Conservation (phyloP, 2,888 invertebrate genomes). For the Boloria selene region DNA sequence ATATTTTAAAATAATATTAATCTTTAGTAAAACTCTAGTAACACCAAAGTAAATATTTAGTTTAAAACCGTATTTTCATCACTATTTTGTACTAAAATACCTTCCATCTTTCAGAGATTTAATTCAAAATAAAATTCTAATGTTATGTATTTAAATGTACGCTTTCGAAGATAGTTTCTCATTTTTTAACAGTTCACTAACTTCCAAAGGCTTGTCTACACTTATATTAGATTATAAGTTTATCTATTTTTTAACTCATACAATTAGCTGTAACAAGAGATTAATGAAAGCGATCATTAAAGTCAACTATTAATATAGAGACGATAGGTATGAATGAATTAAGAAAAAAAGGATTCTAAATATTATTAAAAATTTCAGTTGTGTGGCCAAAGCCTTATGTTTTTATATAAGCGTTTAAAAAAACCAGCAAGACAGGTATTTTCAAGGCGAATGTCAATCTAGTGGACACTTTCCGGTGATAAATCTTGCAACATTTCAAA, state of each 20-base stretch:
- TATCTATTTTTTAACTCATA: neutral
- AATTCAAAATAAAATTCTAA: constrained; percentile 19
- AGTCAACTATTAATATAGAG: too few relatives aligned
- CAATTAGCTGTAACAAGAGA: too few relatives aligned
- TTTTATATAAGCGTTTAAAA: constrained; percentile 27
- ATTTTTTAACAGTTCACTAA: constrained; percentile 18
- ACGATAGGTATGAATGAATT: too few relatives aligned
- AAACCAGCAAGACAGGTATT: constrained; percentile 38
- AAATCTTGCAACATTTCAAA: constrained; percentile 29
- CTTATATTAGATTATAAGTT: neutral
- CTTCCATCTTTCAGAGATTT: constrained; percentile 15
- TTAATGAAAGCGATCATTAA: too few relatives aligned
- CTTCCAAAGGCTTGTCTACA: constrained; percentile 7
- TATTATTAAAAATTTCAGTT: neutral
- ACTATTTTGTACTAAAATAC: constrained; percentile 1
- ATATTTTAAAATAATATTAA: too few relatives aligned
- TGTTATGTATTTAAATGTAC: constrained; percentile 23
- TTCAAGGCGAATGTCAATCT: constrained; percentile 48
- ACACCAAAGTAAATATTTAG: neutral
- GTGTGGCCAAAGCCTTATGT: constrained; percentile 10
- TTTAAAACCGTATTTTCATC: too few relatives aligned
- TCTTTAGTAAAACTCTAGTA: neutral
- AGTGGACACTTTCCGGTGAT: constrained; percentile 31
- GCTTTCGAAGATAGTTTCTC: constrained; percentile 32
- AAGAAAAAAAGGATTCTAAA: too few relatives aligned